Base-by-base conservation (phyloP, 2,113 vertebrate genomes). In the Percina caprodes region DNA sequence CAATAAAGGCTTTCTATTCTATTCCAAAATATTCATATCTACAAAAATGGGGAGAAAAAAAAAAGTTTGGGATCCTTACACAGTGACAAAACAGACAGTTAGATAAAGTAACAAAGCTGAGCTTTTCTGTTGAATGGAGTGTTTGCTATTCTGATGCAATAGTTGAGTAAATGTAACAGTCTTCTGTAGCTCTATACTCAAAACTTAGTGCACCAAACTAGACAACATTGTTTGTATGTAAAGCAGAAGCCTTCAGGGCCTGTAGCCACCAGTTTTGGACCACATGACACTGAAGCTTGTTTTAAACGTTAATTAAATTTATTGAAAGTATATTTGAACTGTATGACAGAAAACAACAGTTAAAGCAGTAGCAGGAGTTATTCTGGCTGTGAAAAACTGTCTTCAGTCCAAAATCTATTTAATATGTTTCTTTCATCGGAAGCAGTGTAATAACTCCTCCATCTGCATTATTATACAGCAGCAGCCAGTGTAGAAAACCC, bases 401-500 rank as follows among this genome's bases (percentile, higher is more conserved):
- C 35, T 7, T 39, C 54, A 61, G 26, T 39, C 59, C 61, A 62
- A 19, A 21, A 42, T 63, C 21, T 74, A 39, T 61, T 51, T 54
- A 33, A 49, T 18, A 35, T 33, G 18, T 72, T 49, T 39, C 13
- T 24, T n/a, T 35, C 11, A 39, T 26, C 51, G 15, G 26, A 39
- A 67, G 35, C 49, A 4, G 3, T 21, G 2, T 26, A 61, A 45
- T 60, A n/a, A 68, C 70, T 67, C 54, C 54, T 48, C 15, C 56
- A 46, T 69, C 58, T 62, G 33, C 24, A 33, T 52, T 13, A 54
- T 61, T 19, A 74, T 45, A 8, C 60, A 73, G 61, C 39, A 68
- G 63, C 33, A 45, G 45, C 45, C 24, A 24, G 46, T 51, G 59
- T 33, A 58, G 21, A 58, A 19, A 10, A 14, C 3, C 21, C 15